A percentile compares a stretch with the other conserved stretches of the same genome.
phyloP scores from a whole-genome alignment of 53 echinoderm and acorn worm genomes.

The Astropecten irregularis region DNA sequence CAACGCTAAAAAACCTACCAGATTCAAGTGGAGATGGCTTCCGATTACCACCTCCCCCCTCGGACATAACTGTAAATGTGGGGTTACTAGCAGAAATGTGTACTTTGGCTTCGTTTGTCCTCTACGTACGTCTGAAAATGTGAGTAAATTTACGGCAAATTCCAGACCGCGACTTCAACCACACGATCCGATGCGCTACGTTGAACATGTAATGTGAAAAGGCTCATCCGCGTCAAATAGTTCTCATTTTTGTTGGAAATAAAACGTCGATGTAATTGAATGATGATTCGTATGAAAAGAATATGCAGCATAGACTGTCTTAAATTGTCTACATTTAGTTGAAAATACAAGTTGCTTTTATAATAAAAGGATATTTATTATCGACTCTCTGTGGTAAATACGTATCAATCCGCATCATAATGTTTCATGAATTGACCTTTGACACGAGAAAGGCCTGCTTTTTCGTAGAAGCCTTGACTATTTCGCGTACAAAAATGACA shows the following conservation, averaged over 20 bases:
- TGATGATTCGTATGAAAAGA: no score
- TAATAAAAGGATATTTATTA: no score
- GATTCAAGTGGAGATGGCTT: slow-evolving; percentile 77
- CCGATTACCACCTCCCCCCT: slow-evolving; percentile 45
- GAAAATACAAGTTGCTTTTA: no score
- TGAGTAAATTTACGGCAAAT: slow-evolving; percentile 19
- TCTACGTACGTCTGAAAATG: slow-evolving; percentile 14
- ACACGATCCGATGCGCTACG: slow-evolving; percentile 31
- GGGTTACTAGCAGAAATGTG: neutral
- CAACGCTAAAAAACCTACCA: slow-evolving; percentile 59
- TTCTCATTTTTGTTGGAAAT: neutral
- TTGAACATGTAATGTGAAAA: slow-evolving; percentile 17
- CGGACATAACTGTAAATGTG: slow-evolving; percentile 77
- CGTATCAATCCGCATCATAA: slow-evolving; percentile 36
- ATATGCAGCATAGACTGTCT: no score
- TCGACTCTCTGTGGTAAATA: neutral
- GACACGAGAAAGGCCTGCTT: neutral
- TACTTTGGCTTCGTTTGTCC: slow-evolving; percentile 17
- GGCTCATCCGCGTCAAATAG: slow-evolving; percentile 45
- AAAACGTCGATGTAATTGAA: no score
- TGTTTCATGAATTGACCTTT: slow-evolving; percentile 24
- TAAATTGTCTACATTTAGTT: no score
- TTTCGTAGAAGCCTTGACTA: neutral
- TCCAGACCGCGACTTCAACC: neutral
- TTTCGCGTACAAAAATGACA: neutral